A percentile compares a stretch with the other conserved stretches of the same genome.
These are phyloP conservation scores for Drosophila ambigua DNA, from an alignment of 1,140 invertebrate species.

Conservation along the genomic window DNA sequence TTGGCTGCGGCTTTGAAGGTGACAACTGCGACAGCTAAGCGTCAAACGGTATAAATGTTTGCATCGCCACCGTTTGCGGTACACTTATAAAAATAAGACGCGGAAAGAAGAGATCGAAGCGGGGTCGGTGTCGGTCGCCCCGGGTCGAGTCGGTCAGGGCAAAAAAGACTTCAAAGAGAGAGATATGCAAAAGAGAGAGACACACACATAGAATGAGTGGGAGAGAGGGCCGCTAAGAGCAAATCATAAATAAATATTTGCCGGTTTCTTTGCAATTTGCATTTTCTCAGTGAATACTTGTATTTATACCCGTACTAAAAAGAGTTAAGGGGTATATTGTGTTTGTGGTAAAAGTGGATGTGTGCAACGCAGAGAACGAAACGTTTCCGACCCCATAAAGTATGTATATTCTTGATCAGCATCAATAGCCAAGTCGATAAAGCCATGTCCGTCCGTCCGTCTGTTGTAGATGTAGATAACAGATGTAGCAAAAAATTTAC, in stretches of 20 bases:
- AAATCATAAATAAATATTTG: slow-evolving; percentile 68
- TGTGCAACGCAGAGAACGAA: too few relatives aligned
- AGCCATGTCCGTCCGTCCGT: too few relatives aligned
- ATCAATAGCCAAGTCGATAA: too few relatives aligned
- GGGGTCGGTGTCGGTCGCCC: slow-evolving; percentile 15
- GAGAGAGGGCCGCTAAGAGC: slow-evolving; percentile 9
- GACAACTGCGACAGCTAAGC: slow-evolving; percentile 61
- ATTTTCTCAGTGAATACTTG: slow-evolving; percentile 15
- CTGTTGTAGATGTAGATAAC: too few relatives aligned
- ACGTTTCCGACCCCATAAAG: too few relatives aligned
- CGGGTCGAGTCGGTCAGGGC: too few relatives aligned
- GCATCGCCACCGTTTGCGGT: slow-evolving; percentile 57
- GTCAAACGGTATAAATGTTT: slow-evolving; percentile 75
- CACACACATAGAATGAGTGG: background rate
- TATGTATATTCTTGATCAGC: too few relatives aligned
- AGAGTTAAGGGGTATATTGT: too few relatives aligned
- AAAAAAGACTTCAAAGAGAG: background rate
- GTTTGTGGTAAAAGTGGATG: too few relatives aligned
- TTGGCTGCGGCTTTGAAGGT: slow-evolving; percentile 48
- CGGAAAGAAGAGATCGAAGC: slow-evolving; percentile 15
- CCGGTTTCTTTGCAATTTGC: slow-evolving; percentile 35
- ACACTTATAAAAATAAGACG: slow-evolving; percentile 57
- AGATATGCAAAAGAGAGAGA: background rate
- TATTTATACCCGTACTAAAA: slow-evolving; percentile 5
- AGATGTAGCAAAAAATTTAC: too few relatives aligned